A percentile compares a stretch with the other conserved stretches of the same genome.
phyloP scores from a whole-genome alignment of 1,140 invertebrate genomes.

The Pogonus chalceus region DNA sequence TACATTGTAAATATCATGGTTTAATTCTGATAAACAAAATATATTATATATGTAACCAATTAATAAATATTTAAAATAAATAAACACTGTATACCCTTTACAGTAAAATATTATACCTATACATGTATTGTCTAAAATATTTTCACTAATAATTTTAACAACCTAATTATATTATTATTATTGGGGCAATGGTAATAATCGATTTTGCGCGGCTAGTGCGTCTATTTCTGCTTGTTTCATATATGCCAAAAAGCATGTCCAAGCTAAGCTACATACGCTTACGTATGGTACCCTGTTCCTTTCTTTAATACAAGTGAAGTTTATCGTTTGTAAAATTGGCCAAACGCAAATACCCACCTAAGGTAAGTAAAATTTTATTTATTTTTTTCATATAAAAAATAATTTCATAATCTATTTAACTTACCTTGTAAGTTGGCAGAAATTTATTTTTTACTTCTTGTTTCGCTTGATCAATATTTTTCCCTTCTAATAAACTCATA shows the following conservation, averaged over 20 bases:
- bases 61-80: constrained; percentile 8
- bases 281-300: constrained; percentile 75
- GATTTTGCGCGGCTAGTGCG: not conserved
- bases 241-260: constrained; percentile 77
- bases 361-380: constrained; percentile 19
- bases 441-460: constrained; percentile 67
- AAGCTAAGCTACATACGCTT: constrained; percentile 69
- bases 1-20: constrained; percentile 3
- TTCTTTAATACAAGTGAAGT: constrained; percentile 67
- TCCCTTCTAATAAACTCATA: constrained; percentile 67
- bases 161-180: no score
- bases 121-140: not conserved
- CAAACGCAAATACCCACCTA: constrained; percentile 70
- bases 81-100: constrained; percentile 3
- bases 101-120: constrained; percentile 1
- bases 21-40: not conserved
- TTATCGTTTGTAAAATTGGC: constrained; percentile 73
- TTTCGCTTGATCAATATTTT: constrained; percentile 51
- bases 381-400: not conserved
- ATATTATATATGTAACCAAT: constrained; percentile 1
- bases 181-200: no score
- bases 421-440: constrained; percentile 69
- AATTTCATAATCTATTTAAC: constrained; percentile 12
- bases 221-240: constrained; percentile 65
- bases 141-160: no score